These are phyloP conservation scores for Cyprinodon tularosa DNA, from an alignment of 2,113 vertebrate genomes.

Conservation along the genomic window DNA sequence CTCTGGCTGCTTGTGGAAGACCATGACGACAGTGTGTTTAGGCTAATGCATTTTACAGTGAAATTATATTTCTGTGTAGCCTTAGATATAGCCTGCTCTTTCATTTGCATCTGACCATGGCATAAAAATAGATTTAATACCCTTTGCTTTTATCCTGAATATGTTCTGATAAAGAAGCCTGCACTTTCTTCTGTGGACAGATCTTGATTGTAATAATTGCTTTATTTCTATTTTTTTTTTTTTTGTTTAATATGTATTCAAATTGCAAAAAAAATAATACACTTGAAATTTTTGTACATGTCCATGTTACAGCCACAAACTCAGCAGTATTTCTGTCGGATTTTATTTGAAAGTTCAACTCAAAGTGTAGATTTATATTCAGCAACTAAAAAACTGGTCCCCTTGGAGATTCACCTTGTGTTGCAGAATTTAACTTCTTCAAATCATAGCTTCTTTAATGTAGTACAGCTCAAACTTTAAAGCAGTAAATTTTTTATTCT, in stretches of 20 bases:
- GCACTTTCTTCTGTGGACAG: neutral
- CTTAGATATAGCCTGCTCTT: constrained; percentile 1
- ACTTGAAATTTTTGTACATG: no score
- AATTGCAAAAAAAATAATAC: no score
- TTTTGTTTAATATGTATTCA: neutral
- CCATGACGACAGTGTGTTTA: neutral
- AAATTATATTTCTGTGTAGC: constrained; percentile 14
- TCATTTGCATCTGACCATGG: neutral
- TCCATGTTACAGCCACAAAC: no score
- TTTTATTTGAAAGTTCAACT: no score
- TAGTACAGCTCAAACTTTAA: no score
- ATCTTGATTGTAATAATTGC: neutral
- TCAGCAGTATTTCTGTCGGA: no score
- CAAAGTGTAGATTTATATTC: neutral
- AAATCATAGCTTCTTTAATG: no score
- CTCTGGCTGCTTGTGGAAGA: constrained; percentile 28
- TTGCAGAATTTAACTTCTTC: no score
- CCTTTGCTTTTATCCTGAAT: neutral
- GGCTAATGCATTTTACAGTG: constrained; percentile 18
- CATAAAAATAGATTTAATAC: constrained; percentile 3
- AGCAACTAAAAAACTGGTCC: no score
- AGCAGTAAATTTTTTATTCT: no score
- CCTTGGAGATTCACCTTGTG: no score
- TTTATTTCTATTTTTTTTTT: neutral
- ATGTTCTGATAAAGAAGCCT: neutral